Conservation (phyloP, 2,888 invertebrate species). For the Drosophila mettleri region DNA sequence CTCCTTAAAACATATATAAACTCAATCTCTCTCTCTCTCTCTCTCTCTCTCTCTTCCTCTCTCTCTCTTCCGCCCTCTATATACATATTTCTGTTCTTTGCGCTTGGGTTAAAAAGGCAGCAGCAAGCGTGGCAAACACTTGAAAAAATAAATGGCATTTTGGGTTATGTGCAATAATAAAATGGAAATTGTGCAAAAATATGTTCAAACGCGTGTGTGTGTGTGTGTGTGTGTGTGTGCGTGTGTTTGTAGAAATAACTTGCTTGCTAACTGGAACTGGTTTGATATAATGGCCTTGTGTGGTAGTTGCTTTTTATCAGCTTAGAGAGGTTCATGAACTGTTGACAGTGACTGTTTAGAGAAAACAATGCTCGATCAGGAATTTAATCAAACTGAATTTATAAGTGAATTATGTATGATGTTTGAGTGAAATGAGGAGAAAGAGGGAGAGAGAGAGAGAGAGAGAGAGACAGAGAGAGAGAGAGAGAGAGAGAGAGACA, state of each 20-base stretch:
- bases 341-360: slow-evolving; percentile 55
- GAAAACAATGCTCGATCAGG: slow-evolving; percentile 19
- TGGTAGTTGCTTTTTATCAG: slow-evolving; percentile 33
- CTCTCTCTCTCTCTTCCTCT: too few relatives aligned
- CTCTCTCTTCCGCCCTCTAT: too few relatives aligned
- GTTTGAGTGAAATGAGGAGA: slow-evolving; percentile 1
- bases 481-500: too few relatives aligned
- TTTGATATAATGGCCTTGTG: slow-evolving; percentile 56
- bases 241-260: slow-evolving; percentile 26
- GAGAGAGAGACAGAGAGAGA: too few relatives aligned
- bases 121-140: slow-evolving; percentile 59
- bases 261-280: slow-evolving; percentile 35
- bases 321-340: slow-evolving; percentile 37
- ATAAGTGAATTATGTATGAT: slow-evolving; percentile 2
- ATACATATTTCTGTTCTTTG: slow-evolving; percentile 7
- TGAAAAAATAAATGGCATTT: slow-evolving; percentile 77
- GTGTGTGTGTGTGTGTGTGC: not conserved
- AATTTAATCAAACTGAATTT: slow-evolving; percentile 22
- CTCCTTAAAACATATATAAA: too few relatives aligned
- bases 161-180: slow-evolving; percentile 77
- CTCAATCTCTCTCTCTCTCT: too few relatives aligned
- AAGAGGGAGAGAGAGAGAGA: not conserved
- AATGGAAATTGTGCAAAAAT: slow-evolving; percentile 77
- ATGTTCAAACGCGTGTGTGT: slow-evolving; percentile 41
- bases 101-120: slow-evolving; percentile 1